Conservation (phyloP, 2,797 vertebrate species). For the Hoplostethus mediterraneus region DNA sequence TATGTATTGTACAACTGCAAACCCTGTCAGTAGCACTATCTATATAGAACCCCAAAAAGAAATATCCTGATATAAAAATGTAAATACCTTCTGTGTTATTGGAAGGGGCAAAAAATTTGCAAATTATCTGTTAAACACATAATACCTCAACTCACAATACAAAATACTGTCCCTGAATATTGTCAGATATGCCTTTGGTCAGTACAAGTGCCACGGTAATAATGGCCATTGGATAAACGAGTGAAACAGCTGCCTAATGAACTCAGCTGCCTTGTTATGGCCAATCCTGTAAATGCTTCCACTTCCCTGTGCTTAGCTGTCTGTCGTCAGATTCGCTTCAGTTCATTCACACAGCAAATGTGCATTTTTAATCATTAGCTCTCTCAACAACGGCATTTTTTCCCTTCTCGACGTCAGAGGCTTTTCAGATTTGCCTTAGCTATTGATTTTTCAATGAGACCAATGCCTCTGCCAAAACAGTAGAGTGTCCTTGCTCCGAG, state of each 20-base stretch:
- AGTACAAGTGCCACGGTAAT: conserved; percentile 65
- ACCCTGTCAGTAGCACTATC: conserved; percentile 36
- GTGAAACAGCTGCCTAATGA: conserved; percentile 74
- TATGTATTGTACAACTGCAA: conserved; percentile 35
- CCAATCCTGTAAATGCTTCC: conserved; percentile 56
- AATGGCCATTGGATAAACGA: conserved; percentile 66
- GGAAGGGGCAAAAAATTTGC: conserved; percentile 25
- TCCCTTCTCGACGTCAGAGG: conserved; percentile 7
- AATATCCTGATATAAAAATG: conserved; percentile 23
- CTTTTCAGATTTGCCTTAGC: conserved; percentile 26
- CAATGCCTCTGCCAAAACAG: conserved; percentile 50
- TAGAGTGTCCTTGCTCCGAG: conserved; percentile 51
- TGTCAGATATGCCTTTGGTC: conserved; percentile 61
- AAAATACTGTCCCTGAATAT: conserved; percentile 34
- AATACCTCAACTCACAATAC: conserved; percentile 1
- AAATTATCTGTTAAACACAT: conserved; percentile 27
- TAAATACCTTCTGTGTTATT: conserved; percentile 13
- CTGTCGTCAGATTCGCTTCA: conserved; percentile 67
- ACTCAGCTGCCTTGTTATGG: conserved; percentile 67
- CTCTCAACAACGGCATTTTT: conserved; percentile 24
- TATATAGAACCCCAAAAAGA: conserved; percentile 30
- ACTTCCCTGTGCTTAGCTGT: conserved; percentile 57
- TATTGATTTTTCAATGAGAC: conserved; percentile 60
- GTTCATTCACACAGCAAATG: conserved; percentile 67
- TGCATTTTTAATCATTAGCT: conserved; percentile 69